Evolutionary conservation across 2,888 invertebrate species (phyloP).

Genomic region (Parnassius orleans): DNA sequence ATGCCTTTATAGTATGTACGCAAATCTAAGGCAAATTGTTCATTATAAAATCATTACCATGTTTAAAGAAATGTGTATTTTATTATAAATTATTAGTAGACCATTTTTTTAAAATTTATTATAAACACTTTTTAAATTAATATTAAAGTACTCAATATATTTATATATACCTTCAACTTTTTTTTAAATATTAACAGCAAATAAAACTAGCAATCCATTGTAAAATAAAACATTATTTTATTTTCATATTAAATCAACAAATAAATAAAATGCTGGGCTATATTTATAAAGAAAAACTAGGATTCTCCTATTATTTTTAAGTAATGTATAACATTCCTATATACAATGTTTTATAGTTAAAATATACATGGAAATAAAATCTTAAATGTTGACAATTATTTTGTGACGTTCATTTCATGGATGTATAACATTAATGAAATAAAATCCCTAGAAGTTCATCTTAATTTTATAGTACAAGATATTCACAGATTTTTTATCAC

Average conservation of each 20-base stretch:
- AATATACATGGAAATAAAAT: constrained; percentile 17
- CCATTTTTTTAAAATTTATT: too few relatives aligned
- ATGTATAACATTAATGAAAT: too few relatives aligned
- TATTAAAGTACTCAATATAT: not conserved
- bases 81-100: not conserved
- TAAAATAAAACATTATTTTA: not conserved
- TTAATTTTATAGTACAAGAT: too few relatives aligned
- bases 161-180: not conserved
- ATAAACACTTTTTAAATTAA: too few relatives aligned
- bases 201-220: not conserved
- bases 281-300: not conserved
- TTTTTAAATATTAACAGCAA: not conserved
- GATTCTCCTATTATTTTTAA: not conserved
- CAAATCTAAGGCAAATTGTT: too few relatives aligned
- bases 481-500: too few relatives aligned
- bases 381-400: constrained; percentile 5
- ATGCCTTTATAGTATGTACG: too few relatives aligned
- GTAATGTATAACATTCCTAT: constrained; percentile 12
- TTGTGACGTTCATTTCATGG: constrained; percentile 10
- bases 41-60: too few relatives aligned
- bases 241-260: not conserved
- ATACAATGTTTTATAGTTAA: constrained; percentile 8
- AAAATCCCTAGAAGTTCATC: too few relatives aligned
- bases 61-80: not conserved
- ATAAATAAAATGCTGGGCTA: constrained; percentile 1